phyloP scores from a whole-genome alignment of 2,888 invertebrate species.

The Meteorus colon region DNA sequence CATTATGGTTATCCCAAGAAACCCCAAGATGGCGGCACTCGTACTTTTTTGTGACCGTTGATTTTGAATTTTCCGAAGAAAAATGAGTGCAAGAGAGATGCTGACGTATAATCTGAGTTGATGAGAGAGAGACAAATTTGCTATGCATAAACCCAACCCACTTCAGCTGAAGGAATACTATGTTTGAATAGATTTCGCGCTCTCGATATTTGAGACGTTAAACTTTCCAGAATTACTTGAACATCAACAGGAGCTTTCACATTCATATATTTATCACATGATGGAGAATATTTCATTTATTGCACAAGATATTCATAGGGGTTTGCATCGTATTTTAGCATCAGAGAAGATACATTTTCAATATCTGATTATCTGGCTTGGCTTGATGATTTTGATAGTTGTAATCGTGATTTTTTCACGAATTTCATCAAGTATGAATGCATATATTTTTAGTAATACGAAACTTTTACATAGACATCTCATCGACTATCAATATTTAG shows the following conservation, averaged over 20 bases:
- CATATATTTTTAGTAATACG: background rate
- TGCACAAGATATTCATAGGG: background rate
- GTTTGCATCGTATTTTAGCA: background rate
- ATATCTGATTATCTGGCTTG: constrained; percentile 9
- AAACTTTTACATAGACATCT: no score
- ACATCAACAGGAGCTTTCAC: background rate
- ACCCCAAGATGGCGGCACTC: no score
- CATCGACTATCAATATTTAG: background rate
- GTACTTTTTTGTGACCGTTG: no score
- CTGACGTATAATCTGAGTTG: no score
- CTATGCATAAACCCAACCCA: no score
- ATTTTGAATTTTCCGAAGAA: no score
- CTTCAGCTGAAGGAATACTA: background rate
- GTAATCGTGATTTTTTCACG: background rate
- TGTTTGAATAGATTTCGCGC: background rate
- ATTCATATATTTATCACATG: background rate
- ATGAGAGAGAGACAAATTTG: no score
- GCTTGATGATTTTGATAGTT: background rate
- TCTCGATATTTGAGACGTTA: background rate
- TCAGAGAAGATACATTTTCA: background rate
- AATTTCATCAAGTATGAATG: background rate
- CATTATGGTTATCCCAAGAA: no score
- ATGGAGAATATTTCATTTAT: background rate
- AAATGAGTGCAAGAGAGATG: no score
- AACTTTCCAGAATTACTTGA: background rate